Percentiles rank a stretch among this genome's conserved stretches.
These are phyloP conservation scores for Upupa epops DNA, from an alignment of 2,113 vertebrate genomes.

Conservation along the genomic window DNA sequence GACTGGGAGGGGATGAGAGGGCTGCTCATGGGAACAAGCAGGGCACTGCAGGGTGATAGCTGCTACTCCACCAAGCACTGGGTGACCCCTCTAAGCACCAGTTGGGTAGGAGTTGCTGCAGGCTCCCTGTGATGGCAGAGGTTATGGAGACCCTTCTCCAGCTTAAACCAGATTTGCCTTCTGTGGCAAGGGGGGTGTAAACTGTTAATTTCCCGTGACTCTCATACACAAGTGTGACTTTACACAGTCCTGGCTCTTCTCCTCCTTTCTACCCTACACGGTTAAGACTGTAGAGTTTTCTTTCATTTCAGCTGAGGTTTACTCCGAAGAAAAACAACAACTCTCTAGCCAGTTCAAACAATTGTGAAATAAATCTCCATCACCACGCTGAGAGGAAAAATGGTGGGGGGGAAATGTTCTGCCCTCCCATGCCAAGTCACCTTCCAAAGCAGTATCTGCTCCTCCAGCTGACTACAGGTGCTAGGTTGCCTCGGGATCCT, in stretches of 20 bases:
- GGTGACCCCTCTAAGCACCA: neutral
- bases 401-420: neutral
- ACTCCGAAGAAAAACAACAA: neutral
- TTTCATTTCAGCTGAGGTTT: neutral
- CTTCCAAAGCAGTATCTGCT: neutral
- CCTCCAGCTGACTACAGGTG: neutral
- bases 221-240: neutral
- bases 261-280: neutral
- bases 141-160: neutral
- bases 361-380: neutral
- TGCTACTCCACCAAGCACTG: neutral
- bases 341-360: neutral
- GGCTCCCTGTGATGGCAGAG: neutral
- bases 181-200: neutral
- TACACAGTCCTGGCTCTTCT: neutral
- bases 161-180: neutral
- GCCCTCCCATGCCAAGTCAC: neutral
- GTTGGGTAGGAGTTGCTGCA: neutral
- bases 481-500: conserved; percentile 5
- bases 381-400: neutral
- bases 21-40: rapidly evolving
- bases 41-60: neutral
- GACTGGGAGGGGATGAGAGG: neutral
- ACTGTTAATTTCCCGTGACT: neutral
- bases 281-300: neutral